Percentiles rank a stretch among this genome's conserved stretches.
Evolutionary conservation across 1,140 invertebrate genomes (phyloP).

Genomic region (Tachypleus tridentatus): DNA sequence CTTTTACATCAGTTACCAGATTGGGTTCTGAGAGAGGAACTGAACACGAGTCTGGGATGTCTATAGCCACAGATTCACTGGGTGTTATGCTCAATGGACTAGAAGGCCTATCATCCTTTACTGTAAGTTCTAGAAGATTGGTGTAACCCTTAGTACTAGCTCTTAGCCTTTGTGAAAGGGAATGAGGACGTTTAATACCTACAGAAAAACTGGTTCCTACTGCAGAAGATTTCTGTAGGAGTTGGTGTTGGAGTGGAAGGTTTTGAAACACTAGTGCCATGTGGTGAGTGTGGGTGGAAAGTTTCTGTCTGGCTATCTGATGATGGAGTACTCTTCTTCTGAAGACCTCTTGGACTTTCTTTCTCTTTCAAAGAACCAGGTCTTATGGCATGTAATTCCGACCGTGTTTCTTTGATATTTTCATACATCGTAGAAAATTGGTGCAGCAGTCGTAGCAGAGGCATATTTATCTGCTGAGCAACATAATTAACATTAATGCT

Average conservation of each 20-base stretch:
- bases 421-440: constrained; percentile 97
- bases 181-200: constrained; percentile 19
- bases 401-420: constrained; percentile 88
- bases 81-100: constrained; percentile 21
- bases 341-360: constrained; percentile 1
- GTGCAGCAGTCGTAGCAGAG: constrained; percentile 76
- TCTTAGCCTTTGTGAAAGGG: constrained; percentile 19
- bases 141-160: constrained; percentile 22
- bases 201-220: constrained; percentile 12
- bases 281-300: constrained; percentile 15
- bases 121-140: constrained; percentile 20
- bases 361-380: constrained; percentile 20
- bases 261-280: constrained; percentile 9
- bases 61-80: constrained; percentile 33
- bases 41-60: constrained; percentile 32
- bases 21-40: constrained; percentile 31
- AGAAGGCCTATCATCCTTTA: constrained; percentile 14
- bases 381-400: constrained; percentile 59
- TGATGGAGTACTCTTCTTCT: constrained; percentile 18
- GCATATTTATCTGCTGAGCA: constrained; percentile 89
- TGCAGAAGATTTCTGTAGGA: constrained; percentile 10
- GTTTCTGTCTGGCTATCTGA: constrained; percentile 21
- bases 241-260: constrained; percentile 12
- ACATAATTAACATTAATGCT: constrained; percentile 74
- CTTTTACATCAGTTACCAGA: constrained; percentile 36